Evolutionary conservation across 2,888 invertebrate species (phyloP).

Genomic region (Pediacus dermestoides): DNA sequence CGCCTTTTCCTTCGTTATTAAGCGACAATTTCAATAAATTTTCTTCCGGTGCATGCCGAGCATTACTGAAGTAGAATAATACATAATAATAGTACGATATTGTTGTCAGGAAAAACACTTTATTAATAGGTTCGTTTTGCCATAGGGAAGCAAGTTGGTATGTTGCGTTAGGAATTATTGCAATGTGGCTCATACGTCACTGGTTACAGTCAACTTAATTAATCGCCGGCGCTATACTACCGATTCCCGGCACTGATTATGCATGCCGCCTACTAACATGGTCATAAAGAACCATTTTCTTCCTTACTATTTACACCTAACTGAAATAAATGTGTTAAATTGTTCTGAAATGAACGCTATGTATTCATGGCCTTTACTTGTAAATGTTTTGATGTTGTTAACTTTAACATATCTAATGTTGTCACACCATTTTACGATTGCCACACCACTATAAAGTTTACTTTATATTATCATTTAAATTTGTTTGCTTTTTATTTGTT

Average conservation of each 20-base stretch:
- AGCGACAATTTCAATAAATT: conserved; percentile 9
- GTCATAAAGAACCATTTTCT: conserved; percentile 24
- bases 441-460: too few relatives aligned
- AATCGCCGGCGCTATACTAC: conserved; percentile 22
- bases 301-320: conserved; percentile 18
- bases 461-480: too few relatives aligned
- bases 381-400: too few relatives aligned
- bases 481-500: too few relatives aligned
- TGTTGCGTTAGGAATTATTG: background rate
- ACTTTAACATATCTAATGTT: too few relatives aligned
- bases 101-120: conserved; percentile 1
- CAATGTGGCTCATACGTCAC: conserved; percentile 6
- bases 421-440: too few relatives aligned
- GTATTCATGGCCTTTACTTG: too few relatives aligned
- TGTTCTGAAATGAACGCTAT: conserved; percentile 3
- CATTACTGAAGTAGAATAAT: conserved; percentile 3
- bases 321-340: conserved; percentile 6
- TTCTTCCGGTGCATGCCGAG: conserved; percentile 1
- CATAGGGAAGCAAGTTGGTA: background rate
- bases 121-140: background rate
- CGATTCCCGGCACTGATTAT: conserved; percentile 22
- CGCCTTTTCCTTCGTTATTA: conserved; percentile 1
- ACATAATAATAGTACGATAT: conserved; percentile 1
- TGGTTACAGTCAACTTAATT: conserved; percentile 25
- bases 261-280: conserved; percentile 24